Evolutionary conservation across 2,797 vertebrate species (phyloP).

Genomic region (Neopelma chrysocephalum): DNA sequence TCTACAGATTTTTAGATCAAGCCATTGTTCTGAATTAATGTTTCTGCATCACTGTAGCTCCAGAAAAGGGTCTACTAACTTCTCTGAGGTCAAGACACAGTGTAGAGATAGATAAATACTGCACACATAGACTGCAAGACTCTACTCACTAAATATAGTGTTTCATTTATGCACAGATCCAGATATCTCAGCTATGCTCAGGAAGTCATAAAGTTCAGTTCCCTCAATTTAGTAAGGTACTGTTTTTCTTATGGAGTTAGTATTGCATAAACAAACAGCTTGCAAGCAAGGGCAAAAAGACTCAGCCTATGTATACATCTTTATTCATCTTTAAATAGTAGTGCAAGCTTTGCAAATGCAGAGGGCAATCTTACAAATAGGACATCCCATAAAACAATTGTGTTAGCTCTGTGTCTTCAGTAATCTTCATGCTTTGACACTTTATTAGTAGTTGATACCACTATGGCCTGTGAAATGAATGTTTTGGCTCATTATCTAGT

Average conservation of each 20-base stretch:
- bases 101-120: neutral
- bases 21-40: neutral
- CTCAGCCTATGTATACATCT: neutral
- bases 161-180: neutral
- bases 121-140: neutral
- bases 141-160: neutral
- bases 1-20: neutral
- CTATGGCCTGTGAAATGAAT: neutral
- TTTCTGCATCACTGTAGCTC: neutral
- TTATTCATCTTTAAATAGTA: neutral
- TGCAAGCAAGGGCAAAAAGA: neutral
- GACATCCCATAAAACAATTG: neutral
- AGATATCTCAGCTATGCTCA: neutral
- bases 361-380: neutral
- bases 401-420: neutral
- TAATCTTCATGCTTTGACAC: neutral
- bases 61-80: neutral
- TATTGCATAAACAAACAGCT: conserved; percentile 2
- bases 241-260: neutral
- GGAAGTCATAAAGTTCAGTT: neutral
- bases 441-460: neutral
- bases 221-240: neutral
- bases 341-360: neutral
- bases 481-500: neutral
- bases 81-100: neutral